Base-by-base conservation (phyloP, 2,888 invertebrate species). In the Podabrus alpinus region DNA sequence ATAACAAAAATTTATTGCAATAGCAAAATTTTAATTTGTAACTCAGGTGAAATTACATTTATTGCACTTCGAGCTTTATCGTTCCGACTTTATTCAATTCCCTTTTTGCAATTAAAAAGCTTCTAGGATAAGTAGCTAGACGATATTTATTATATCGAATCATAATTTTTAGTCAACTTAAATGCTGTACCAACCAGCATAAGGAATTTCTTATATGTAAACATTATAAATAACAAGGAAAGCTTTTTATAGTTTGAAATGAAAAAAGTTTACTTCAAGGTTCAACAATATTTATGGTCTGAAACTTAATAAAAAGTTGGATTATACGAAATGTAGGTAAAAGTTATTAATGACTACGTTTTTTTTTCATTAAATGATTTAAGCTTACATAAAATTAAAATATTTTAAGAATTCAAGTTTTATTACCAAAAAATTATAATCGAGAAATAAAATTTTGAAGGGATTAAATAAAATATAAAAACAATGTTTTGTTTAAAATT, bases 261-360 rank as follows among this genome's bases (percentile, higher is more conserved):
- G 66, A 73, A 73, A 73, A 73, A 69, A 66, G 61, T 73, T 66
- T 66, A 45, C 73, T 66, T 69, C 69, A 66, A 45, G 69, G n/a
- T 73, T 60, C 60, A n/a, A 45, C 59, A 64, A 69, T 73, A 73
- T 73, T 73, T 73, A 73, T 73, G 69, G 15, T 24, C 68, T 60
- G 45, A n/a, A 66, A 69, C 73, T 73, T 73, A 69, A 73, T 73
- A 69, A 73, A 73, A 69, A 45, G 66, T 66, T 62, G 62, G 69
- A 66, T 73, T 73, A 66, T 69, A 29, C 69, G 68, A 72, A 68
- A 68, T 29, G 69, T 73, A 73, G 66, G 69, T 66, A 69, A 69
- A 69, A 15, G 59, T 69, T 73, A 69, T 73, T 69, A 73, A 73
- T 69, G 69, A 66, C 45, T 19, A 45, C 66, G 69, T 66, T 73